Evolutionary conservation across 2,888 invertebrate genomes (phyloP), one percentile per base, ranked within the genome.

Genomic region (Cheilosia impressa): DNA sequence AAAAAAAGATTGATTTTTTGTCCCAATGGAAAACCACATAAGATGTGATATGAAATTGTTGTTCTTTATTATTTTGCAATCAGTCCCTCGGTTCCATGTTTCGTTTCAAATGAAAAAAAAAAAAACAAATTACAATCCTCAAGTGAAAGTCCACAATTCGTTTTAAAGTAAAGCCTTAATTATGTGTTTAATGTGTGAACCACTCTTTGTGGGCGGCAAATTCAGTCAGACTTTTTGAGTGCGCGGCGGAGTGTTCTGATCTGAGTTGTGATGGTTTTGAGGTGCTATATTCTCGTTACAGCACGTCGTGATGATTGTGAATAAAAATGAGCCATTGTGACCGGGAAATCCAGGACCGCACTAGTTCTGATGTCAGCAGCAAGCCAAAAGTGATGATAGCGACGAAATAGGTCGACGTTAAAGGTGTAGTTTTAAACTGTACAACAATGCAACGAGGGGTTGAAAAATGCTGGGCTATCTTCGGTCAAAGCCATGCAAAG

Each of bases 1-100:
- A n/a, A n/a, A n/a, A n/a, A n/a, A n/a, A n/a, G n/a, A n/a, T n/a
- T n/a, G n/a, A n/a, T n/a, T n/a, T n/a, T n/a, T n/a, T n/a, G n/a
- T n/a, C n/a, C n/a, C n/a, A n/a, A n/a, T n/a, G n/a, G n/a, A n/a
- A n/a, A n/a, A n/a, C n/a, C n/a, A n/a, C n/a, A n/a, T 47, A 34
- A 79, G 34, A 69, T 84, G 69, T 84, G 83, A 84, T 84, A 84
- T 84, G 83, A 79, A 77, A 52, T 50, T 69, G 31, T 53, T 63
- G 31, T 63, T 27, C 10, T 38, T 50, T 50, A 45, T 38, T 60
- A n/a, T 60, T 41, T 62, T 72, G 62, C 82, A 63, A 72, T 85
- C 81, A 85, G 85, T 76, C 66, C 69, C 71, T 80, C 53, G 41
- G 80, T 76, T 80, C 66, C 65, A 60, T 53, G 50, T n/a, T n/a